Evolutionary conservation across 1,140 invertebrate species (phyloP).

Genomic region (Zaprionus lachaisei): DNA sequence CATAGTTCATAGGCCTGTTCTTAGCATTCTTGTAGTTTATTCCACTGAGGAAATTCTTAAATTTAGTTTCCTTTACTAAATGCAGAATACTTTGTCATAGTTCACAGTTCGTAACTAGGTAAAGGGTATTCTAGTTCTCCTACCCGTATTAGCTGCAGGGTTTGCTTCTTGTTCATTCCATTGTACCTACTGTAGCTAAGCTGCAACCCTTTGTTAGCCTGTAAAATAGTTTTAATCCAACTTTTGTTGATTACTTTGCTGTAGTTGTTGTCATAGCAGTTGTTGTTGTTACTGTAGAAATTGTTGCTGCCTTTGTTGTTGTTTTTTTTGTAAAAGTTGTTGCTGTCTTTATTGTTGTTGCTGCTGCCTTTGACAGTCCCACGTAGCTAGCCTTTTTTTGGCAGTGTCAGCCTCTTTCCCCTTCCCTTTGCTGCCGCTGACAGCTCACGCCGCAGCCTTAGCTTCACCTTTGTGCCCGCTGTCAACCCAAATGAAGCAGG

Average conservation of each 20-base stretch:
- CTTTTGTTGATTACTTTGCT: constrained; percentile 3
- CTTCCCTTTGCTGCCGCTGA: constrained; percentile 19
- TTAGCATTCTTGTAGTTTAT: no score
- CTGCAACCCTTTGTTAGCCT: background rate
- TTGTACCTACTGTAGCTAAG: background rate
- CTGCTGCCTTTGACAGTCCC: constrained; percentile 32
- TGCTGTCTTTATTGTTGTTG: background rate
- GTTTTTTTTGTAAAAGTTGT: background rate
- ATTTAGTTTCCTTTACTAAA: no score
- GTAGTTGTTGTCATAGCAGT: background rate
- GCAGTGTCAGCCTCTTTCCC: no score
- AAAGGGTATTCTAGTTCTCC: no score
- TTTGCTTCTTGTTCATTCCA: no score
- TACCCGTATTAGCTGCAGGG: no score
- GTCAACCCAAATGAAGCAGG: constrained; percentile 74
- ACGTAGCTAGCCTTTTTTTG: constrained; percentile 12
- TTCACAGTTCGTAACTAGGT: no score
- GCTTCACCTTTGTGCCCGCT: constrained; percentile 59
- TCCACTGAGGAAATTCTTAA: no score
- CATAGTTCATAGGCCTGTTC: no score
- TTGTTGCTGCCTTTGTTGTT: background rate
- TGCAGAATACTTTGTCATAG: no score
- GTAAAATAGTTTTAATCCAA: constrained; percentile 3
- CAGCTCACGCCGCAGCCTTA: constrained; percentile 40
- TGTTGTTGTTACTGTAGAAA: background rate